Conservation (phyloP, 1,140 invertebrate genomes). For the Mizuhopecten yessoensis region DNA sequence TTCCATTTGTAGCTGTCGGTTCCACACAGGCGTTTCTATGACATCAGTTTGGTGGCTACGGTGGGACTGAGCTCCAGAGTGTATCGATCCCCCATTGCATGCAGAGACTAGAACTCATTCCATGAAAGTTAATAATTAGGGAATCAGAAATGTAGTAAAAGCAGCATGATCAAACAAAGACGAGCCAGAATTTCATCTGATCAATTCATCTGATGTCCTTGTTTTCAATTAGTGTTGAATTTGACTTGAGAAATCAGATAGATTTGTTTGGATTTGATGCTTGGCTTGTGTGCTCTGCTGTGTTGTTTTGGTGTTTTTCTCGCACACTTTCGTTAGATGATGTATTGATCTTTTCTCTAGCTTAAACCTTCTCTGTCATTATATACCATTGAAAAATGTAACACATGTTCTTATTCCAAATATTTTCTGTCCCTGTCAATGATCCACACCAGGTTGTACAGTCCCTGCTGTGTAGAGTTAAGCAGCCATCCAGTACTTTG, state of each 20-base stretch:
- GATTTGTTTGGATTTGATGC: not conserved
- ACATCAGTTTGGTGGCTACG: not conserved
- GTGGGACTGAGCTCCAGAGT: not conserved
- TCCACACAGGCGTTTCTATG: too few species aligned
- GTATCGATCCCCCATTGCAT: not conserved
- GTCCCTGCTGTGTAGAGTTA: not conserved
- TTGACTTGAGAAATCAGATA: not conserved
- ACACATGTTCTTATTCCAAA: constrained; percentile 17
- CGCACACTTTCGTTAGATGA: constrained; percentile 9
- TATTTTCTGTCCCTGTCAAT: not conserved
- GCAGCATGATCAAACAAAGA: constrained; percentile 8
- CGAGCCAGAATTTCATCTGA: not conserved
- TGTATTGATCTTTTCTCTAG: not conserved
- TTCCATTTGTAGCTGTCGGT: too few species aligned
- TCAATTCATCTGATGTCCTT: not conserved
- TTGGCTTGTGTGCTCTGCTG: not conserved
- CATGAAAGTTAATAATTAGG: not conserved
- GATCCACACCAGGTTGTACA: not conserved
- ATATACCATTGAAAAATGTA: constrained; percentile 1
- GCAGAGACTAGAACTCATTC: not conserved
- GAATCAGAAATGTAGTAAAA: constrained; percentile 26
- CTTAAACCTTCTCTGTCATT: not conserved
- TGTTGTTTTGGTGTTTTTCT: not conserved
- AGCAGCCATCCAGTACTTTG: too few species aligned
- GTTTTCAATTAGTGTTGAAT: not conserved